Evolutionary conservation across 2,888 invertebrate species (phyloP).

Genomic region (Epistrophe grossulariae): DNA sequence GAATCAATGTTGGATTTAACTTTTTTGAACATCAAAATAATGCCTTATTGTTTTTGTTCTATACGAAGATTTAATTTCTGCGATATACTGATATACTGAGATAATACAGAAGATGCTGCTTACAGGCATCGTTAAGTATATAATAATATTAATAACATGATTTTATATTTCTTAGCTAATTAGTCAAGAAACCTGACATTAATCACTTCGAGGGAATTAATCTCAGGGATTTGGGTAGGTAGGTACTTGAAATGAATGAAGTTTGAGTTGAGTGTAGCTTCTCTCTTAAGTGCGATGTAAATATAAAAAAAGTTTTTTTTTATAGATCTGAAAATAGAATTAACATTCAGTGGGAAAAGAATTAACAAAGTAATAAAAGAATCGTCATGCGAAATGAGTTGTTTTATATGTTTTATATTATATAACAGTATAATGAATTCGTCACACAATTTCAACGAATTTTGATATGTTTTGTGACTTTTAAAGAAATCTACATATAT

Average conservation of each 20-base stretch:
- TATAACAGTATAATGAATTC: background rate
- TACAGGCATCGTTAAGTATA: slow-evolving; percentile 31
- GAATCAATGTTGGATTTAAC: background rate
- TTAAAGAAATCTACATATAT: too few relatives aligned
- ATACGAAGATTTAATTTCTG: background rate
- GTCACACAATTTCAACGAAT: background rate
- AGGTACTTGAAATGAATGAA: background rate
- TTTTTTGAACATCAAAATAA: slow-evolving; percentile 8
- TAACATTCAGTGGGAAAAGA: background rate
- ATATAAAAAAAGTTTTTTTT: slow-evolving; percentile 10
- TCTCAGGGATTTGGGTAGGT: background rate
- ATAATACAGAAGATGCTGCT: background rate
- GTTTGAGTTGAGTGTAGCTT: background rate
- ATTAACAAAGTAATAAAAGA: background rate
- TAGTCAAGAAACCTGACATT: slow-evolving; percentile 24
- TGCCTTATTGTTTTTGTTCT: background rate
- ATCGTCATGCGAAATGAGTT: slow-evolving; percentile 1
- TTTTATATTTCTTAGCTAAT: slow-evolving; percentile 11
- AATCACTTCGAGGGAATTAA: slow-evolving; percentile 5
- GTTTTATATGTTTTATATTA: background rate
- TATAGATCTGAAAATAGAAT: slow-evolving; percentile 14
- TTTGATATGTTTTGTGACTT: background rate
- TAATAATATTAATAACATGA: background rate
- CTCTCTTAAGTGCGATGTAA: background rate
- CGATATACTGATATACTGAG: background rate